Evolutionary conservation across 92 coral and sea anemone species (phyloP).

Genomic region (Virgularia gustaviana): DNA sequence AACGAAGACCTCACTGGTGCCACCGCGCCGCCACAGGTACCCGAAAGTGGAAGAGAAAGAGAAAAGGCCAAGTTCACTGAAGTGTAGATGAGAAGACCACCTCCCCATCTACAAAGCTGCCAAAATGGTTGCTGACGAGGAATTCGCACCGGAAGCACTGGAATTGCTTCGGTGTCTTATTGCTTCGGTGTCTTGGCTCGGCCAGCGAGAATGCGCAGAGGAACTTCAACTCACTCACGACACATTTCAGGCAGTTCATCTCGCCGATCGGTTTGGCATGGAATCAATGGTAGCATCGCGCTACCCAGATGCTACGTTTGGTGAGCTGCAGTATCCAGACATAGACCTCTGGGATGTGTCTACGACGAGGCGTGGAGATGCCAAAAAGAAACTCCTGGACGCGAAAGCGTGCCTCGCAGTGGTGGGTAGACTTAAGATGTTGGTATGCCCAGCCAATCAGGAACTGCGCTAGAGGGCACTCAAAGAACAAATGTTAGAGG

Average conservation of each 20-base stretch:
- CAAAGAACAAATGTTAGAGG: neutral
- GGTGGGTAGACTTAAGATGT: neutral
- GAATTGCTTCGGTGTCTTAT: too few species aligned
- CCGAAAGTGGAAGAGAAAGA: too few species aligned
- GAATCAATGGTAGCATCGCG: slow-evolving; percentile 6
- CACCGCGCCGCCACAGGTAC: too few species aligned
- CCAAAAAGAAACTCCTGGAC: slow-evolving; percentile 23
- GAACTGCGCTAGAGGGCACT: neutral
- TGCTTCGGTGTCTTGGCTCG: too few species aligned
- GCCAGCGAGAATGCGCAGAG: neutral
- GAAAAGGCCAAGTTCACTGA: too few species aligned
- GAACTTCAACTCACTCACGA: too few species aligned
- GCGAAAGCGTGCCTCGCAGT: neutral
- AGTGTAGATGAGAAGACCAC: too few species aligned
- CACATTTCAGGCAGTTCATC: slow-evolving; percentile 22
- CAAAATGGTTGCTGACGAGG: too few species aligned
- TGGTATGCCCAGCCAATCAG: neutral
- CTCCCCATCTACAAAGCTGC: too few species aligned
- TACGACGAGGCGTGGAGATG: neutral
- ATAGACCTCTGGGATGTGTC: neutral
- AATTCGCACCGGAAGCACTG: too few species aligned
- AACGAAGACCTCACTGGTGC: too few species aligned
- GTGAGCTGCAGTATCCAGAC: neutral
- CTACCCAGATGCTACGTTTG: neutral
- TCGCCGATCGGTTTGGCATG: slow-evolving; percentile 11